These are phyloP conservation scores for Drosophila melanocephala DNA, from an alignment of 2,888 invertebrate species.

Conservation along the genomic window DNA sequence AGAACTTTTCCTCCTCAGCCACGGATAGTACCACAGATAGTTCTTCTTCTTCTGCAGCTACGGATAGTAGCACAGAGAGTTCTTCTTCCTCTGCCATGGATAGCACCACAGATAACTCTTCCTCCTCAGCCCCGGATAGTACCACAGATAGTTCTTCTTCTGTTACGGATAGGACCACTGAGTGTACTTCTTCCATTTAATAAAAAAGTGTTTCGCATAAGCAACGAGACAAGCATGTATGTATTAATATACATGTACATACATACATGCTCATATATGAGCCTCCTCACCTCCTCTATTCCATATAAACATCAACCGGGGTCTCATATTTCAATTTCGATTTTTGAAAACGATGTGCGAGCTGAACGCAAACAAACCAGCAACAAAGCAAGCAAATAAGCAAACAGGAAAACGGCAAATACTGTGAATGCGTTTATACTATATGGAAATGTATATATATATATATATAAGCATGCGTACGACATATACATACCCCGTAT, in stretches of 20 bases:
- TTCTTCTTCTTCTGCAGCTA: background rate
- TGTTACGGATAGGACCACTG: background rate
- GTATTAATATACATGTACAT: background rate
- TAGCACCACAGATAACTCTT: background rate
- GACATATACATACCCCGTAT: constrained; percentile 20
- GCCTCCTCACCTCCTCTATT: background rate
- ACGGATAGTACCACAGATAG: constrained; percentile 1
- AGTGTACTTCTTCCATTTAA: constrained; percentile 1
- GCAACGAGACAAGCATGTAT: constrained; percentile 39
- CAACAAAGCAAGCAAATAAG: constrained; percentile 43
- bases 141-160: background rate
- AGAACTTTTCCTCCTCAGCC: background rate
- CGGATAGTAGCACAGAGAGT: background rate
- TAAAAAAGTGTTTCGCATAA: constrained; percentile 44
- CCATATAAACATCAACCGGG: constrained; percentile 43
- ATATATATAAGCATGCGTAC: constrained; percentile 3
- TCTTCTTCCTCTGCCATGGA: background rate
- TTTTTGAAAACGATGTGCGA: constrained; percentile 77
- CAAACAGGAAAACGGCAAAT: constrained; percentile 57
- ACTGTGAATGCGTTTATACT: constrained; percentile 64
- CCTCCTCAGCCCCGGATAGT: background rate
- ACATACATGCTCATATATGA: constrained; percentile 1
- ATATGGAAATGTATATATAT: constrained; percentile 30
- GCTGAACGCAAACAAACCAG: constrained; percentile 67
- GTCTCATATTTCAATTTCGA: constrained; percentile 78